Evolutionary conservation across 2,888 invertebrate species (phyloP).

Genomic region (Operophtera brumata): DNA sequence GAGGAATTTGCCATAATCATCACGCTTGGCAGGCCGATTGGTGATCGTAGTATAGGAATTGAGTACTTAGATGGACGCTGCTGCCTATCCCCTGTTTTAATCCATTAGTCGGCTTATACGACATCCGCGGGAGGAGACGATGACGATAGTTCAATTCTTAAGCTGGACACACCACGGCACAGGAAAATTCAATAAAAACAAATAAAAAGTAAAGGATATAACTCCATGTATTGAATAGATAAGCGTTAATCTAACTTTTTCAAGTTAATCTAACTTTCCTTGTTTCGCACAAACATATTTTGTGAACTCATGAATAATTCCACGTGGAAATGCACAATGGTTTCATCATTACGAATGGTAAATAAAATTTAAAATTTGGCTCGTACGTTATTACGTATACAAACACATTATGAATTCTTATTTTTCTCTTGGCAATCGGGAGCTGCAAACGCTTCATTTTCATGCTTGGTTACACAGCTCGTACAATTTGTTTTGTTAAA

Average conservation of each 20-base stretch:
- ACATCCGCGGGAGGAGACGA: no score
- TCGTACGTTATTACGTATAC: conserved; percentile 5
- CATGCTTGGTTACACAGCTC: conserved; percentile 6
- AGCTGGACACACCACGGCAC: no score
- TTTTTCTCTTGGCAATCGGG: conserved; percentile 2
- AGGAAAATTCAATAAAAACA: conserved; percentile 1
- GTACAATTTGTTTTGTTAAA: conserved; percentile 9
- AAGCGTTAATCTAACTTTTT: conserved; percentile 66
- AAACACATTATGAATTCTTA: conserved; percentile 12
- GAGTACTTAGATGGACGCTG: no score
- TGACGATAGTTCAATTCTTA: no score
- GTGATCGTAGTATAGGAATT: no score
- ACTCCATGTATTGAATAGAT: conserved; percentile 40
- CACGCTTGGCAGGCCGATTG: no score
- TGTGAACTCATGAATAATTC: conserved; percentile 57
- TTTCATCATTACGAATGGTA: conserved; percentile 38
- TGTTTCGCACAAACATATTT: conserved; percentile 64
- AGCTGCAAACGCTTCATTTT: conserved; percentile 14
- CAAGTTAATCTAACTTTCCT: conserved; percentile 68
- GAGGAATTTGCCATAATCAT: no score
- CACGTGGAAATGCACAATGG: conserved; percentile 46
- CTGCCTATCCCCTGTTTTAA: no score
- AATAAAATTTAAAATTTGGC: conserved; percentile 11
- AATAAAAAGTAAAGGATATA: conserved; percentile 22
- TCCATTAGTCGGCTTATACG: no score